These are phyloP conservation scores for Luidia sarsii DNA, from an alignment of 53 echinoderm and acorn worm genomes.

Conservation along the genomic window DNA sequence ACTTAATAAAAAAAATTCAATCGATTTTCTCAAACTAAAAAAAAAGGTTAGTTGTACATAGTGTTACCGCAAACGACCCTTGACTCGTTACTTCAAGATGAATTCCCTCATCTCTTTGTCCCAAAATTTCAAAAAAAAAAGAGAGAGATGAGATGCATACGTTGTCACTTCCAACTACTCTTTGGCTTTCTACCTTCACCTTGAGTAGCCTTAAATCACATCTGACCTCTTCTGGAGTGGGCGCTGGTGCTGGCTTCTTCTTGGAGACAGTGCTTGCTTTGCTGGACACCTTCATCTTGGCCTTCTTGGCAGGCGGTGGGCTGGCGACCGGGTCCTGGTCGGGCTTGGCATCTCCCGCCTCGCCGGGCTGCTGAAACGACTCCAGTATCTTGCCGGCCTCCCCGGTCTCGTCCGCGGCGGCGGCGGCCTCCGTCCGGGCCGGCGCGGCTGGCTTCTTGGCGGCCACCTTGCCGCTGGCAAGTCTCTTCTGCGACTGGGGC, in stretches of 20 bases:
- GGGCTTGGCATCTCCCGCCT: background rate
- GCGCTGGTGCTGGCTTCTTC: background rate
- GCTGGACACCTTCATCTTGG: slow-evolving; percentile 36
- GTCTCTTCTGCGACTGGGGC: slow-evolving; percentile 3
- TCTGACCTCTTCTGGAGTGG: too few species aligned
- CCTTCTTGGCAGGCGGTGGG: slow-evolving; percentile 40
- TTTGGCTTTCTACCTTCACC: too few species aligned
- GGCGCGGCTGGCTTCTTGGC: slow-evolving; percentile 21
- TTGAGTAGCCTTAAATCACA: too few species aligned
- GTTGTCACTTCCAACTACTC: too few species aligned
- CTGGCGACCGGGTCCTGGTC: slow-evolving; percentile 19
- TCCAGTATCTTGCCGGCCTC: background rate
- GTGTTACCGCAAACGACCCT: too few species aligned
- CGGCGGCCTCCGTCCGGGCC: slow-evolving; percentile 17
- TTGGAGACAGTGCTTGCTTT: slow-evolving; percentile 17
- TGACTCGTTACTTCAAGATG: too few species aligned
- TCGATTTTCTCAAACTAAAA: too few species aligned
- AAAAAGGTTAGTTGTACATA: too few species aligned
- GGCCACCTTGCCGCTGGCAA: background rate
- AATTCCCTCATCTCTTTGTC: too few species aligned
- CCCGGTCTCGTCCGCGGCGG: background rate
- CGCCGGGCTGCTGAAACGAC: slow-evolving; percentile 1
- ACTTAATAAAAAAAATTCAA: too few species aligned
- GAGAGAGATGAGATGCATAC: too few species aligned
- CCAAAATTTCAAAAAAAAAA: too few species aligned